These are phyloP conservation scores for Zelleria hepariella DNA, from an alignment of 2,888 invertebrate genomes.

Conservation along the genomic window DNA sequence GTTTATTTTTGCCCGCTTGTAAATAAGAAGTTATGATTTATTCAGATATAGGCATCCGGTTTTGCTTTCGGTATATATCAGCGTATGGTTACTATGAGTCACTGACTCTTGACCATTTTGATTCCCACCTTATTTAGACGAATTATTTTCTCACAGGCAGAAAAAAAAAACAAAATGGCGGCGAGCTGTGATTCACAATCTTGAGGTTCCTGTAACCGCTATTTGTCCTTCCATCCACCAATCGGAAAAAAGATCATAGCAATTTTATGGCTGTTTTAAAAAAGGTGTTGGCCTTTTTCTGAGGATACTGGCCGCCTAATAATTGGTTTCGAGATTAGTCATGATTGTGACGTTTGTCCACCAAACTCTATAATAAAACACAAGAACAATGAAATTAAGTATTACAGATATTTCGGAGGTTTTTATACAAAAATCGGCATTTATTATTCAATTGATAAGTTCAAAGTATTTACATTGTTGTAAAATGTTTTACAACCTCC, in stretches of 20 bases:
- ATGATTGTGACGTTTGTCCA: constrained; percentile 13
- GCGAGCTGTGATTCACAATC: constrained; percentile 32
- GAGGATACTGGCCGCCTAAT: constrained; percentile 37
- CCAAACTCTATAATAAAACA: neutral
- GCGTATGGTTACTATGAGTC: neutral
- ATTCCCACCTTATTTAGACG: neutral
- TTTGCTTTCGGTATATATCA: neutral
- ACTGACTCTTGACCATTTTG: neutral
- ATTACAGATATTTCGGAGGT: too few species aligned
- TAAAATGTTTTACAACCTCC: too few species aligned
- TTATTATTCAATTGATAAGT: too few species aligned
- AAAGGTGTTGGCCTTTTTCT: constrained; percentile 33
- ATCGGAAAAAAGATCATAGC: constrained; percentile 27
- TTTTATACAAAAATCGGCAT: too few species aligned
- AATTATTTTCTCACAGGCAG: neutral
- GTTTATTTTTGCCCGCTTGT: too few species aligned
- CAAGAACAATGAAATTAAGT: too few species aligned
- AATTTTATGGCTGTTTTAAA: constrained; percentile 28
- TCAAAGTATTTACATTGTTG: too few species aligned
- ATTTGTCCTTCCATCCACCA: constrained; percentile 38
- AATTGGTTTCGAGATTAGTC: constrained; percentile 40
- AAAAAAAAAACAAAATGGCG: constrained; percentile 19
- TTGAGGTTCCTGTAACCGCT: constrained; percentile 35
- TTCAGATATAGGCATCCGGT: neutral
- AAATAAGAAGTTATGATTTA: too few species aligned